These are phyloP conservation scores for Papilio demoleus DNA, from an alignment of 2,888 invertebrate species.

Conservation along the genomic window DNA sequence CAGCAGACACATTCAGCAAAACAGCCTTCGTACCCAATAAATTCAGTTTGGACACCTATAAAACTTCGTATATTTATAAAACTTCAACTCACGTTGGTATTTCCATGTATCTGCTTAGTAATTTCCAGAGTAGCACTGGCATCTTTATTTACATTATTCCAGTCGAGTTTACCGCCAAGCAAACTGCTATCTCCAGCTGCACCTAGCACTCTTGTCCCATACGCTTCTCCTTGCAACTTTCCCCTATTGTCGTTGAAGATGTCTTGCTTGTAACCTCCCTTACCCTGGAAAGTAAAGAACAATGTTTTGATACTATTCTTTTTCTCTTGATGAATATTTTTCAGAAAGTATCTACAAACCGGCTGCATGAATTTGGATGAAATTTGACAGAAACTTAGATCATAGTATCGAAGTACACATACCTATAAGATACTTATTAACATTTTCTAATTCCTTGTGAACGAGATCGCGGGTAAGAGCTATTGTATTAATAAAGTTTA, in stretches of 20 bases:
- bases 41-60: no score
- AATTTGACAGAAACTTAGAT: no score
- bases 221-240: slow-evolving; percentile 43
- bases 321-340: no score
- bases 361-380: no score
- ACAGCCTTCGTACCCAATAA: no score
- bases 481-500: not conserved
- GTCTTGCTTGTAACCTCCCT: slow-evolving; percentile 45
- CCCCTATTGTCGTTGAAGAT: slow-evolving; percentile 45
- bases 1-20: no score
- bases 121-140: slow-evolving; percentile 44
- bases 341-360: no score
- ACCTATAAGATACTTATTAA: no score
- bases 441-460: no score
- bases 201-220: slow-evolving; percentile 43
- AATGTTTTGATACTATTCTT: no score
- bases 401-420: no score
- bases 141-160: slow-evolving; percentile 40
- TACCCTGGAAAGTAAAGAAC: slow-evolving; percentile 41
- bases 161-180: slow-evolving; percentile 41
- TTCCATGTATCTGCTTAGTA: slow-evolving; percentile 44
- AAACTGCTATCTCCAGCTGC: slow-evolving; percentile 42
- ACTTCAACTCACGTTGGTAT: slow-evolving; percentile 40
- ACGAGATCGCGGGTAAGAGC: not conserved
- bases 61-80: no score